phyloP scores from a whole-genome alignment of 1,140 invertebrate genomes.

The Globodera rostochiensis region DNA sequence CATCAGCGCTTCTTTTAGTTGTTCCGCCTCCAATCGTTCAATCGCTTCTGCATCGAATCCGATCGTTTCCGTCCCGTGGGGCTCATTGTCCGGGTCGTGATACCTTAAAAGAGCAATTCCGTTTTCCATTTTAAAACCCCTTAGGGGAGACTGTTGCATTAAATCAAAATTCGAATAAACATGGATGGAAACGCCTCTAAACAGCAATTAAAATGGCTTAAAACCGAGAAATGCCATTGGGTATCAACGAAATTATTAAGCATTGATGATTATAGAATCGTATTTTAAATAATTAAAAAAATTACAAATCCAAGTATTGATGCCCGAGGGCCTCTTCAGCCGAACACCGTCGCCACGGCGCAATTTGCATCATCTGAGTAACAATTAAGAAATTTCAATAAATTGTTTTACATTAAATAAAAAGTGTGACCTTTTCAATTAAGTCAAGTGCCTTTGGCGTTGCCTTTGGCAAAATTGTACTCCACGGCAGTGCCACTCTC shows the following conservation, averaged over 20 bases:
- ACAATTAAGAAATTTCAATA: not conserved
- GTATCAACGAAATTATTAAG: no score
- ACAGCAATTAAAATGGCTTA: no score
- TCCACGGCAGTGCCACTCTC: slow-evolving; percentile 30
- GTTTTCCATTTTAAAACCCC: no score
- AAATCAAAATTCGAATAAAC: no score
- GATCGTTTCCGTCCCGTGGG: slow-evolving; percentile 29
- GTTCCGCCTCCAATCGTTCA: slow-evolving; percentile 31
- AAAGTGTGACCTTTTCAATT: slow-evolving; percentile 30
- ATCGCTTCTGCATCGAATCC: slow-evolving; percentile 53
- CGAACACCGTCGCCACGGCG: slow-evolving; percentile 47
- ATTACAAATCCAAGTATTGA: slow-evolving; percentile 51
- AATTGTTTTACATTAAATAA: not conserved
- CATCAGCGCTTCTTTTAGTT: slow-evolving; percentile 32
- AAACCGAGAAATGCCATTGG: no score
- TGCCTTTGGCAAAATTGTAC: slow-evolving; percentile 48
- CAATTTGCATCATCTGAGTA: slow-evolving; percentile 40
- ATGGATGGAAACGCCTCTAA: no score
- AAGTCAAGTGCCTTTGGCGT: slow-evolving; percentile 44
- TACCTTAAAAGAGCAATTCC: not conserved
- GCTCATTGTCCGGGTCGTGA: slow-evolving; percentile 54
- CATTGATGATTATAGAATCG: no score
- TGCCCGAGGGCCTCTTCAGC: slow-evolving; percentile 56
- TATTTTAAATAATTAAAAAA: not conserved
- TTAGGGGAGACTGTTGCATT: no score